A percentile compares a stretch with the other conserved stretches of the same genome.
These are phyloP conservation scores for Drosophila eohydei DNA, from an alignment of 2,888 invertebrate genomes.

Conservation along the genomic window DNA sequence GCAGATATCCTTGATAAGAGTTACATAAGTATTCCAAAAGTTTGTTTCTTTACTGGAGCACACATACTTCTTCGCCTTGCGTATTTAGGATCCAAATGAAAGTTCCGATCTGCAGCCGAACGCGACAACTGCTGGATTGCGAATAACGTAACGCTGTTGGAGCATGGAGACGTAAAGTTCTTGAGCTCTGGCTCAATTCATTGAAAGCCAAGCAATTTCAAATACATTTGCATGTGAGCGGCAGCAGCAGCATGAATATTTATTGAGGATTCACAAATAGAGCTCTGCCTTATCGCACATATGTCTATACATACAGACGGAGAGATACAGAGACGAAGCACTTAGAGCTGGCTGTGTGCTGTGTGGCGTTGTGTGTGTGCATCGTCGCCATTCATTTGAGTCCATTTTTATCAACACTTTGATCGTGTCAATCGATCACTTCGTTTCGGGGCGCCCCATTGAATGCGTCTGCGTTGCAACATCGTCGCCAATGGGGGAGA, in stretches of 20 bases:
- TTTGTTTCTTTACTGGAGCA: constrained; percentile 3
- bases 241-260: constrained; percentile 70
- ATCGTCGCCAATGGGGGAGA: constrained; percentile 79
- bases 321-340: constrained; percentile 49
- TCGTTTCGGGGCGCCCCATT: constrained; percentile 61
- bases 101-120: constrained; percentile 82
- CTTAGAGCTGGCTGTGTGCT: constrained; percentile 53
- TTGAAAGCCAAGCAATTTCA: constrained; percentile 64
- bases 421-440: constrained; percentile 82
- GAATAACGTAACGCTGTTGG: constrained; percentile 80
- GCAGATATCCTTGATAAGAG: constrained; percentile 23
- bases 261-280: constrained; percentile 71
- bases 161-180: constrained; percentile 69
- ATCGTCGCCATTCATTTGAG: constrained; percentile 66
- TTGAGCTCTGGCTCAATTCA: constrained; percentile 64
- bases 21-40: constrained; percentile 20
- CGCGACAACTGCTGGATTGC: constrained; percentile 85
- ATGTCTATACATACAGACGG: constrained; percentile 12
- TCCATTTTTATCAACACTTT: constrained; percentile 74
- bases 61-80: constrained; percentile 71
- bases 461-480: constrained; percentile 61
- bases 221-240: constrained; percentile 72
- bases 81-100: constrained; percentile 48
- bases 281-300: constrained; percentile 49
- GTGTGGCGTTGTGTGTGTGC: neutral